These are phyloP conservation scores for Hesperophylax magnus DNA, from an alignment of 1,140 invertebrate species.

Conservation along the genomic window DNA sequence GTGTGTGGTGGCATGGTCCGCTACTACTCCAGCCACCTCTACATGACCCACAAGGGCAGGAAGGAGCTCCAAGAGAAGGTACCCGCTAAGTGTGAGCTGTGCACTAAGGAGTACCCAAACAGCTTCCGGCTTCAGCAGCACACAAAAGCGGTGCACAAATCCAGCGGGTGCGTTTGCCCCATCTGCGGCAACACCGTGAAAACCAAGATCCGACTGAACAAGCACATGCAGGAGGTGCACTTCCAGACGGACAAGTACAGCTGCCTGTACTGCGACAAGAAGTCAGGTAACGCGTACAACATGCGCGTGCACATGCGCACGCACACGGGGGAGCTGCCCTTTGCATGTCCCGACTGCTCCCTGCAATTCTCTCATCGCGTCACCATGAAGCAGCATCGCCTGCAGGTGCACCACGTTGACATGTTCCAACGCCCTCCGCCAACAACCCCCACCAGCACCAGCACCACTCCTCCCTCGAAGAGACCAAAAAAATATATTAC, in stretches of 20 bases:
- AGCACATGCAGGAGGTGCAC: constrained; percentile 6
- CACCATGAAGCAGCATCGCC: constrained; percentile 17
- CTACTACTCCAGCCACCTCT: no score
- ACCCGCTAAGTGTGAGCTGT: not conserved
- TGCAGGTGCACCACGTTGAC: constrained; percentile 1
- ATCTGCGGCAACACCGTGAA: not conserved
- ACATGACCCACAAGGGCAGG: no score
- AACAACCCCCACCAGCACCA: not conserved
- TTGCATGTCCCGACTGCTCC: not conserved
- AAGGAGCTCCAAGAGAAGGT: no score
- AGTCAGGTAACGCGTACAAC: not conserved
- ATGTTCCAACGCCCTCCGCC: constrained; percentile 7
- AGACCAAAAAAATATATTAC: no score
- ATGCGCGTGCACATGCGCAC: constrained; percentile 6
- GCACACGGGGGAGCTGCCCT: constrained; percentile 7
- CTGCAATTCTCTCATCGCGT: constrained; percentile 1
- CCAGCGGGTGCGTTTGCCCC: not conserved
- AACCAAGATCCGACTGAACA: not conserved
- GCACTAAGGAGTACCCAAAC: not conserved
- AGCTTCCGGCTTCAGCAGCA: not conserved
- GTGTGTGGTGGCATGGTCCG: no score
- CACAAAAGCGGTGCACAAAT: not conserved
- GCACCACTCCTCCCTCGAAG: no score
- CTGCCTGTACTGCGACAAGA: not conserved
- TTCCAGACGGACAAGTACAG: not conserved